Percentiles rank a stretch among this genome's conserved stretches.
Evolutionary conservation across 1,140 invertebrate genomes (phyloP).

Genomic region (Drosophila pseudoananassae): DNA sequence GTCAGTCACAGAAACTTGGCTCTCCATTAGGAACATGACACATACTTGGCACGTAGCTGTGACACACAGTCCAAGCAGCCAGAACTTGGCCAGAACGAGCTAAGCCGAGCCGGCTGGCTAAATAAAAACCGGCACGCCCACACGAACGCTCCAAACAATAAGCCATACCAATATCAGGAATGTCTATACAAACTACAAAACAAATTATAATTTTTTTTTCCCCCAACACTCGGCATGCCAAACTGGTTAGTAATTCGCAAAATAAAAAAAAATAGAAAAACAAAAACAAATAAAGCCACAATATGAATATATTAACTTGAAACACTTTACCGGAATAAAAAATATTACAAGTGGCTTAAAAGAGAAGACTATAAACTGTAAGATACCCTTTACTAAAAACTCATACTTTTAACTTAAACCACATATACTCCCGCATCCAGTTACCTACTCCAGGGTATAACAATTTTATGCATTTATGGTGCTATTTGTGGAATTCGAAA

Average conservation of each 20-base stretch:
- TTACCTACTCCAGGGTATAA: slow-evolving; percentile 10
- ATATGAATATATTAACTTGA: slow-evolving; percentile 57
- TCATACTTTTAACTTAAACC: neutral
- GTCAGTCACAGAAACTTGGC: slow-evolving; percentile 20
- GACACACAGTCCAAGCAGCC: slow-evolving; percentile 31
- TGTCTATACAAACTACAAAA: slow-evolving; percentile 51
- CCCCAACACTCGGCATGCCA: slow-evolving; percentile 50
- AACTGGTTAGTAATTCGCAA: slow-evolving; percentile 59
- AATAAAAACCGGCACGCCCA: slow-evolving; percentile 61
- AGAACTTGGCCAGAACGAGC: slow-evolving; percentile 36
- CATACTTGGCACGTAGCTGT: slow-evolving; percentile 68
- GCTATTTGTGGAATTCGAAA: slow-evolving; percentile 41
- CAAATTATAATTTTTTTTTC: slow-evolving; percentile 44
- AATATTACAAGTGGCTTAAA: neutral
- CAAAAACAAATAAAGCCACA: slow-evolving; percentile 32
- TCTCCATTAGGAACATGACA: slow-evolving; percentile 65
- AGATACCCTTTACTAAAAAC: slow-evolving; percentile 16
- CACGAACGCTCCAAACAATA: slow-evolving; percentile 34
- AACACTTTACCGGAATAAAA: slow-evolving; percentile 46
- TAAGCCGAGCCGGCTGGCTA: slow-evolving; percentile 33
- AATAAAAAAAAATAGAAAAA: slow-evolving; percentile 33
- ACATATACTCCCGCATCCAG: neutral
- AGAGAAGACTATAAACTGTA: neutral
- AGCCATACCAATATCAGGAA: slow-evolving; percentile 47
- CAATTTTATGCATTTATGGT: slow-evolving; percentile 31